Evolutionary conservation across 2,797 vertebrate genomes (phyloP).

Genomic region (Sitta carolinensis): DNA sequence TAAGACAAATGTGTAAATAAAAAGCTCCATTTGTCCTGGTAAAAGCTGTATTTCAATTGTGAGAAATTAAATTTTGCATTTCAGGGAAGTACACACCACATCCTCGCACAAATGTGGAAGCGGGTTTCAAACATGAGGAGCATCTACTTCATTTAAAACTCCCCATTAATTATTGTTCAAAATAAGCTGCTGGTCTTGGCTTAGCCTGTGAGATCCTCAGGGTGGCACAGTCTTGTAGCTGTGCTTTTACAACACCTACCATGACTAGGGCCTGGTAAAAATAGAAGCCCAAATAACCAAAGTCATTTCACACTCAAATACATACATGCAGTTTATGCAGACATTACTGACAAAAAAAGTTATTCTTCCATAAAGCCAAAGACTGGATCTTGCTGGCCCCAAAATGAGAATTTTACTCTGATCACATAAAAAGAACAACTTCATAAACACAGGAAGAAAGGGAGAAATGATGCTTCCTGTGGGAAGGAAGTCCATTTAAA

Average conservation of each 20-base stretch:
- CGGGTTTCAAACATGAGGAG: not conserved
- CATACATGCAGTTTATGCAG: not conserved
- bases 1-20: slow-evolving; percentile 13
- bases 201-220: not conserved
- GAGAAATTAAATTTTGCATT: not conserved
- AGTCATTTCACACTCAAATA: not conserved
- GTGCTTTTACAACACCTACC: not conserved
- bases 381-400: slow-evolving; percentile 2
- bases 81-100: not conserved
- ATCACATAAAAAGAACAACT: slow-evolving; percentile 45
- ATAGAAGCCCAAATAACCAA: not conserved
- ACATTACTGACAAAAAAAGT: slow-evolving; percentile 5
- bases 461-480: not conserved
- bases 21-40: not conserved
- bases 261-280: not conserved
- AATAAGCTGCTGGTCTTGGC: not conserved
- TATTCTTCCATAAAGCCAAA: slow-evolving; percentile 12
- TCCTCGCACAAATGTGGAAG: not conserved
- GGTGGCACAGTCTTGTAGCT: slow-evolving; percentile 23
- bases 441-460: slow-evolving; percentile 40
- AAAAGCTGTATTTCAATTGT: not conserved
- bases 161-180: not conserved
- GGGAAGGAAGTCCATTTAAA: slow-evolving; percentile 52
- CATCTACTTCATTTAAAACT: not conserved
- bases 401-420: slow-evolving; percentile 36